Evolutionary conservation across 1,140 invertebrate genomes (phyloP).

Genomic region (Drosophila baimaii): DNA sequence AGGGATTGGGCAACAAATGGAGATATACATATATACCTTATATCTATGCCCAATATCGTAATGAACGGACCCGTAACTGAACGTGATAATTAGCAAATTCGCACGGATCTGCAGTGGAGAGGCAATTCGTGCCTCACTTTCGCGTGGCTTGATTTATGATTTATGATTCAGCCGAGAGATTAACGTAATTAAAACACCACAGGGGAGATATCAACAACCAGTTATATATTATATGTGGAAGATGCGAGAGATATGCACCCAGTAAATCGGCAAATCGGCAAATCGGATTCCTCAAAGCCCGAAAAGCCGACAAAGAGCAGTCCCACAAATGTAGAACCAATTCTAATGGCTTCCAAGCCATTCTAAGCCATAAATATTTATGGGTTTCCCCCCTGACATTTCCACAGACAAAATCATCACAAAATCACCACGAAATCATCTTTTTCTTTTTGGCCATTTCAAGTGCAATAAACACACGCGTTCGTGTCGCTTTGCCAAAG

Average conservation of each 20-base stretch:
- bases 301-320: constrained; percentile 24
- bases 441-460: constrained; percentile 32
- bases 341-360: constrained; percentile 13
- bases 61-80: constrained; percentile 27
- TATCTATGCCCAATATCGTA: constrained; percentile 34
- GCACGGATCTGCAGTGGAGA: constrained; percentile 39
- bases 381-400: constrained; percentile 50
- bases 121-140: constrained; percentile 35
- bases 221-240: constrained; percentile 22
- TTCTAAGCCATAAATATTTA: constrained; percentile 46
- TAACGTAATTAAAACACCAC: constrained; percentile 52
- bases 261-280: too few species aligned
- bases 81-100: constrained; percentile 77
- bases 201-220: constrained; percentile 40
- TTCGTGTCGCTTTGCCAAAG: constrained; percentile 13
- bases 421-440: too few species aligned
- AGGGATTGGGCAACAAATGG: constrained; percentile 46
- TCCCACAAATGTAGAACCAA: constrained; percentile 12
- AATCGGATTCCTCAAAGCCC: constrained; percentile 17
- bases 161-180: constrained; percentile 45
- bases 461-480: constrained; percentile 37
- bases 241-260: constrained; percentile 28
- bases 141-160: constrained; percentile 54
- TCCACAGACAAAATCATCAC: constrained; percentile 22
- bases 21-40: not conserved